Conservation (phyloP, 2,888 invertebrate species). For the Lacanobia oleracea region DNA sequence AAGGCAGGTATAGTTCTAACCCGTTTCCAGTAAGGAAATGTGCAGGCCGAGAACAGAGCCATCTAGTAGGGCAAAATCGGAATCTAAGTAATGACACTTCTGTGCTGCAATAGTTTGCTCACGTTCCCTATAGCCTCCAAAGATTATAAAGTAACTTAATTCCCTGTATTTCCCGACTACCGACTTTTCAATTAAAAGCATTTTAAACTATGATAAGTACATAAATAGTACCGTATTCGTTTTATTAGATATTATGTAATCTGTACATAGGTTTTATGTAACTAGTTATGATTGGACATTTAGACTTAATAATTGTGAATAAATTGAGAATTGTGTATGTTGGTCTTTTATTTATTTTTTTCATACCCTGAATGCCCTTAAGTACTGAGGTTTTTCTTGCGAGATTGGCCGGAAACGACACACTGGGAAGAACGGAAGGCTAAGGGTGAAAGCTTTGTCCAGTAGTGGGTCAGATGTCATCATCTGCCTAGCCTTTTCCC, state of each 20-base stretch:
- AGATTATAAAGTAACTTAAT: background rate
- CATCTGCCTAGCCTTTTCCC: too few species aligned
- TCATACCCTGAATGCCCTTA: background rate
- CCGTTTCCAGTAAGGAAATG: too few species aligned
- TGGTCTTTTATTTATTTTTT: constrained; percentile 54
- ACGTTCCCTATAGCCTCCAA: background rate
- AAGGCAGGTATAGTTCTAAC: too few species aligned
- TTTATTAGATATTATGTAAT: constrained; percentile 50
- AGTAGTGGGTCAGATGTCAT: too few species aligned
- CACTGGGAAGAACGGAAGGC: too few species aligned
- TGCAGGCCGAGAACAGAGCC: too few species aligned
- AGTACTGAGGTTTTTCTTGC: background rate
- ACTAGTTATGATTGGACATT: constrained; percentile 58
- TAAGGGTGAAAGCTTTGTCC: too few species aligned
- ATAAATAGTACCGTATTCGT: constrained; percentile 38
- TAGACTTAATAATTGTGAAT: constrained; percentile 69
- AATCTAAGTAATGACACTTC: too few species aligned
- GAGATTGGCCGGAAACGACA: background rate
- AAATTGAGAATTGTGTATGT: constrained; percentile 70
- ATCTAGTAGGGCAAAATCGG: too few species aligned
- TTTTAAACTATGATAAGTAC: constrained; percentile 54
- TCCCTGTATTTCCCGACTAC: background rate
- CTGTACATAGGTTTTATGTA: constrained; percentile 68
- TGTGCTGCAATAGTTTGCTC: too few species aligned
- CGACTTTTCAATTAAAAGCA: constrained; percentile 11